These are phyloP conservation scores for Petrolisthes cinctipes DNA, from an alignment of 2,888 invertebrate genomes.

Conservation along the genomic window DNA sequence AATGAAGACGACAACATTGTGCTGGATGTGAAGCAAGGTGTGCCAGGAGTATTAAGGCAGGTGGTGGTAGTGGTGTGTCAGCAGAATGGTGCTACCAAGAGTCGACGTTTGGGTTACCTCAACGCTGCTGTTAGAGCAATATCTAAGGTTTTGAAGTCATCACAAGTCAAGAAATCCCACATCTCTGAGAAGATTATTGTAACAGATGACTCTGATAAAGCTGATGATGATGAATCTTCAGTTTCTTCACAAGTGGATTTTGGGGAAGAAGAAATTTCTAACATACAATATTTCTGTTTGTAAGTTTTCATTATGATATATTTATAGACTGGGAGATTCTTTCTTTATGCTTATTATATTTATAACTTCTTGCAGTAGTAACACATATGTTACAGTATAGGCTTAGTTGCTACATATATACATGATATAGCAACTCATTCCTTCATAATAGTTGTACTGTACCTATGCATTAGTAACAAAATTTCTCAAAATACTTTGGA, in stretches of 20 bases:
- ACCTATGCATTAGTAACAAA: no score
- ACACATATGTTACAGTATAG: no score
- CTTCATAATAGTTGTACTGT: no score
- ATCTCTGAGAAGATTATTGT: slow-evolving; percentile 28
- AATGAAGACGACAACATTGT: slow-evolving; percentile 50
- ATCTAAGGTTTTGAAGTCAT: slow-evolving; percentile 25
- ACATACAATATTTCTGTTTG: slow-evolving; percentile 57
- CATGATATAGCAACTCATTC: no score
- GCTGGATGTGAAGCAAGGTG: slow-evolving; percentile 32
- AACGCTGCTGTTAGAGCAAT: slow-evolving; percentile 58
- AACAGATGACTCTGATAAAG: not conserved
- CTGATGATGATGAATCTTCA: not conserved
- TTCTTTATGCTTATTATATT: no score
- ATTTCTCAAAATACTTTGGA: no score
- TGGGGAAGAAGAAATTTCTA: slow-evolving; percentile 45
- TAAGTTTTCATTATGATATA: slow-evolving; percentile 16
- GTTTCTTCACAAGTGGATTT: slow-evolving; percentile 37
- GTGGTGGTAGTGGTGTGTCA: slow-evolving; percentile 36
- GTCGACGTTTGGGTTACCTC: slow-evolving; percentile 56
- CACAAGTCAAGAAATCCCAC: slow-evolving; percentile 37
- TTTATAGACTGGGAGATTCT: no score
- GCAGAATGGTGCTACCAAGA: slow-evolving; percentile 44
- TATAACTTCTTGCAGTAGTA: no score
- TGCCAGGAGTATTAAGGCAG: slow-evolving; percentile 42
- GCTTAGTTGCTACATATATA: no score